Evolutionary conservation across 2,113 vertebrate species (phyloP).

Genomic region (Struthio camelus): DNA sequence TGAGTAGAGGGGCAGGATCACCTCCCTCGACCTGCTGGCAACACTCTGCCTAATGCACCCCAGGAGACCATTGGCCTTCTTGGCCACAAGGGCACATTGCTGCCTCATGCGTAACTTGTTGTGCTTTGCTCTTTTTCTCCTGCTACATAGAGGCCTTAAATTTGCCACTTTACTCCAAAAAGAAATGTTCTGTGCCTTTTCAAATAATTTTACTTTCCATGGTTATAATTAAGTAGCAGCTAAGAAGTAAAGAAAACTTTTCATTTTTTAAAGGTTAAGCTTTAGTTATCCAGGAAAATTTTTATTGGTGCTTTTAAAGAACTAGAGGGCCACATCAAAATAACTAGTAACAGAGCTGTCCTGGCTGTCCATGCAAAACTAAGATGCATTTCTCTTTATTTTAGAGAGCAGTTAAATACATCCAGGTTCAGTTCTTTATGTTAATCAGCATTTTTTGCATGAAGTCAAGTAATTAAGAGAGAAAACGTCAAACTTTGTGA

Average conservation of each 20-base stretch:
- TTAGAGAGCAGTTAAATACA: background rate
- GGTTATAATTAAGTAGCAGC: background rate
- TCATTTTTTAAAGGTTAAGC: background rate
- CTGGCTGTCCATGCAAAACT: background rate
- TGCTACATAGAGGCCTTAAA: background rate
- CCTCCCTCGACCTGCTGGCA: too few relatives aligned
- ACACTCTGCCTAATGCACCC: too few relatives aligned
- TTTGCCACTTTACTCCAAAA: background rate
- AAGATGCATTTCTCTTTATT: background rate
- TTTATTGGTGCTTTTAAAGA: background rate
- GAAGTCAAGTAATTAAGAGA: background rate
- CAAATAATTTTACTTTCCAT: background rate
- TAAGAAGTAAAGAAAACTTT: background rate
- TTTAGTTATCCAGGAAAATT: background rate
- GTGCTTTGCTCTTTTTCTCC: constrained; percentile 33
- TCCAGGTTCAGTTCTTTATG: background rate
- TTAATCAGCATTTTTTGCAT: background rate
- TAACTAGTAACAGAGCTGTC: background rate
- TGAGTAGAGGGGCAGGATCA: too few relatives aligned
- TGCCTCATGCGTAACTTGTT: too few relatives aligned
- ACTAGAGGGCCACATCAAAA: background rate
- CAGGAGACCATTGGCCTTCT: too few relatives aligned
- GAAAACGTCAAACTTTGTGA: background rate
- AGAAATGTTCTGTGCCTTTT: accelerated
- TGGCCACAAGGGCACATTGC: too few relatives aligned